Evolutionary conservation across 1,140 invertebrate genomes (phyloP).

Genomic region (Sycophaga agraensis): DNA sequence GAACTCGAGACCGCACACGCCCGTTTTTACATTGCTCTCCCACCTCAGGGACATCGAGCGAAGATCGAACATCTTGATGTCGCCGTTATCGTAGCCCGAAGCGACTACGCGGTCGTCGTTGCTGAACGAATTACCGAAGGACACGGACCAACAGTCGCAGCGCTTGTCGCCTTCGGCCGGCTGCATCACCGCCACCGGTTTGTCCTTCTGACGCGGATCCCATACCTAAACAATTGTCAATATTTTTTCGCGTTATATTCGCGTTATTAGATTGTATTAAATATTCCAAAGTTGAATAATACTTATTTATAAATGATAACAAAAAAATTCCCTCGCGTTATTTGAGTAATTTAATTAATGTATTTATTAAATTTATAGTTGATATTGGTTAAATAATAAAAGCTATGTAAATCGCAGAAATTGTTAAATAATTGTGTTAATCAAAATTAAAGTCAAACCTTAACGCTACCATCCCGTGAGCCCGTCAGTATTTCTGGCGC

Average conservation of each 20-base stretch:
- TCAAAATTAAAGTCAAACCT: constrained; percentile 47
- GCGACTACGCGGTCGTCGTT: constrained; percentile 80
- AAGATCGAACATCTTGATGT: constrained; percentile 95
- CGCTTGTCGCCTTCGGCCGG: constrained; percentile 65
- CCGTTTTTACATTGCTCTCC: constrained; percentile 93
- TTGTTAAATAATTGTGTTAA: too few relatives aligned
- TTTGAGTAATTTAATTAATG: too few relatives aligned
- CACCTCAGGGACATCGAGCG: constrained; percentile 79
- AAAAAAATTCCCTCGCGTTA: too few relatives aligned
- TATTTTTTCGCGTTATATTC: too few relatives aligned
- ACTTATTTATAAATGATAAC: too few relatives aligned
- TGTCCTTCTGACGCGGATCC: constrained; percentile 88
- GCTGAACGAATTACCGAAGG: constrained; percentile 87
- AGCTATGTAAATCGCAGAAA: too few relatives aligned
- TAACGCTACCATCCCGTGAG: constrained; percentile 90
- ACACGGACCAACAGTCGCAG: constrained; percentile 85
- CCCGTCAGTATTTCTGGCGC: constrained; percentile 94
- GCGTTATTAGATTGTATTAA: too few relatives aligned
- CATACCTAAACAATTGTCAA: too few relatives aligned
- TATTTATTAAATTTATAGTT: too few relatives aligned
- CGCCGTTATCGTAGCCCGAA: constrained; percentile 95
- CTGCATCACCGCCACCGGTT: constrained; percentile 86
- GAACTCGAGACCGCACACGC: constrained; percentile 88
- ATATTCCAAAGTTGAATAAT: too few relatives aligned
- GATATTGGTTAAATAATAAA: too few relatives aligned